Conservation (phyloP, 2,113 vertebrate species). For the Hypocryptadius cinnamomeus region DNA sequence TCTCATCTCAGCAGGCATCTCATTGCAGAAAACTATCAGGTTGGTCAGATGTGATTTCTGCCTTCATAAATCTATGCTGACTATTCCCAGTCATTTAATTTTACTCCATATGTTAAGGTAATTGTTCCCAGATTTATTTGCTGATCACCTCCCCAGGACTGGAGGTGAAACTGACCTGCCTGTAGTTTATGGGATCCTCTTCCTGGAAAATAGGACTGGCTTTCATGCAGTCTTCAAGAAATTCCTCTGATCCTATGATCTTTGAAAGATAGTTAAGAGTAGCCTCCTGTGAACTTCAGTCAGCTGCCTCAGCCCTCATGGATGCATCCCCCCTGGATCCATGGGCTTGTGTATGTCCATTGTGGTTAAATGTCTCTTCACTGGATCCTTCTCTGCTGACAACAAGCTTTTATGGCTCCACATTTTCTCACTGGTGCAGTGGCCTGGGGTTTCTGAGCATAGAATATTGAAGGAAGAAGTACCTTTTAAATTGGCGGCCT, state of each 20-base stretch:
- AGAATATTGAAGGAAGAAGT: background rate
- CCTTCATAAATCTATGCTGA: background rate
- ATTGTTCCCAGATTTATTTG: background rate
- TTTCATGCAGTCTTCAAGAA: background rate
- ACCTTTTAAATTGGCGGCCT: background rate
- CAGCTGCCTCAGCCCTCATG: background rate
- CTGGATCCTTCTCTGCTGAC: background rate
- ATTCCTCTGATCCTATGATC: background rate
- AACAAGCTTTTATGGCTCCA: background rate
- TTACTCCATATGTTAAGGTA: background rate
- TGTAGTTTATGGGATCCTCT: background rate
- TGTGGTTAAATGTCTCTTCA: background rate
- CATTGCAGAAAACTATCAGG: background rate
- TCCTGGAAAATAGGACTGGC: background rate
- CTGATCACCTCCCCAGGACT: background rate
- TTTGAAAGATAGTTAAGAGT: background rate
- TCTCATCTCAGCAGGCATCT: background rate
- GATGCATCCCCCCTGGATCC: background rate
- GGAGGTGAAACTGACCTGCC: background rate
- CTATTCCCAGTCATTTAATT: background rate
- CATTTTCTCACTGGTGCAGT: background rate
- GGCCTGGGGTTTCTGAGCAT: background rate
- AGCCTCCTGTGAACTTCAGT: background rate
- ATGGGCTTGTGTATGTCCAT: background rate
- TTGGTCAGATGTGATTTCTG: background rate